Conservation (phyloP, 2,888 invertebrate genomes). For the Hirtodrosophila cameraria region DNA sequence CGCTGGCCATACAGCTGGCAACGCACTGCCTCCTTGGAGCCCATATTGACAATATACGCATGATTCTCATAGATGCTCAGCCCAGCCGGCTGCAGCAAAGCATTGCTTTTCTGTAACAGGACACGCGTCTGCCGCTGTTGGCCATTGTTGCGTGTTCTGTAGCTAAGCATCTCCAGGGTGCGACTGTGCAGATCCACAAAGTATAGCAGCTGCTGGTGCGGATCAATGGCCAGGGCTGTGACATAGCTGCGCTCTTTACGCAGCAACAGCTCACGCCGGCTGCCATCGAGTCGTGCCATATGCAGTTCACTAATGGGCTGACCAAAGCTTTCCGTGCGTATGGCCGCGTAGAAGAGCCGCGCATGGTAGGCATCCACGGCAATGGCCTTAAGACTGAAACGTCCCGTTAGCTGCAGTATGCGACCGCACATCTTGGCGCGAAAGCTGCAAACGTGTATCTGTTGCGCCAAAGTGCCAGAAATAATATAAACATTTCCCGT, state of each 20-base stretch:
- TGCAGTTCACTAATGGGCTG: slow-evolving; percentile 85
- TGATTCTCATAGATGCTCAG: slow-evolving; percentile 90
- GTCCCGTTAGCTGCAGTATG: slow-evolving; percentile 85
- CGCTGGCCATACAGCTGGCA: slow-evolving; percentile 86
- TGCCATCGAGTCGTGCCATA: slow-evolving; percentile 86
- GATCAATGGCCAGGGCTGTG: slow-evolving; percentile 85
- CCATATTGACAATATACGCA: slow-evolving; percentile 88
- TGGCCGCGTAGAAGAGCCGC: slow-evolving; percentile 86
- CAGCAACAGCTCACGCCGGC: slow-evolving; percentile 83
- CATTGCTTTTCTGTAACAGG: slow-evolving; percentile 84
- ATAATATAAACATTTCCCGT: slow-evolving; percentile 87
- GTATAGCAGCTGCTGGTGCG: slow-evolving; percentile 88
- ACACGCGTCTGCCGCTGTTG: slow-evolving; percentile 78
- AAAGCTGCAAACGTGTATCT: slow-evolving; percentile 86
- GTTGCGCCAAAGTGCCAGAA: slow-evolving; percentile 84
- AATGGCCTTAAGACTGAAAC: slow-evolving; percentile 86
- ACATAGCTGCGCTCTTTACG: slow-evolving; percentile 80
- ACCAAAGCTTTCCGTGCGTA: slow-evolving; percentile 84
- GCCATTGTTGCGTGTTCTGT: slow-evolving; percentile 56
- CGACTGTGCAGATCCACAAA: slow-evolving; percentile 88
- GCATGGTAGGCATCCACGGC: slow-evolving; percentile 87
- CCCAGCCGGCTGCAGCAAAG: slow-evolving; percentile 86
- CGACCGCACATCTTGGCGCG: slow-evolving; percentile 85
- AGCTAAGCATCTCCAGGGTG: slow-evolving; percentile 85
- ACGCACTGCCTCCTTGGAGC: slow-evolving; percentile 86